Base-by-base conservation (phyloP, 35 echinoderm and acorn worm species). In the Ptychodera flava region DNA sequence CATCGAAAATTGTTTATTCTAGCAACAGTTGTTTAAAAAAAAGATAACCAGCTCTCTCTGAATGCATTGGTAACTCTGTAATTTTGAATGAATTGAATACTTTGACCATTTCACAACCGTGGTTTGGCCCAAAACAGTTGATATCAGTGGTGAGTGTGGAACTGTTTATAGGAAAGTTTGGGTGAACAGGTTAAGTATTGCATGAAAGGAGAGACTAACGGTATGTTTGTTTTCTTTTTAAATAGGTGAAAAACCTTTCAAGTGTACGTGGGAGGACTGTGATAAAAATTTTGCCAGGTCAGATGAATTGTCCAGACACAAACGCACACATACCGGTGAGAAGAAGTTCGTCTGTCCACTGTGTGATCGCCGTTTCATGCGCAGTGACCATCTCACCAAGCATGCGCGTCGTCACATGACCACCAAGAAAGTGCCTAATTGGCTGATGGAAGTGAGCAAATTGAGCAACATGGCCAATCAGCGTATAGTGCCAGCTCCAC, bases 321-420 rank as follows among this genome's bases (percentile, higher is more conserved):
- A 94, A 85, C 87, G 95, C 1, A 97, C 95, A n/a, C 95, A 97
- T 90, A 97, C 95, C 0, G 95, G 95, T 0, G 95, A 97, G 81
- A 97, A 94, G 92, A 97, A 97, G 35, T 97, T 97, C 88, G 87
- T 78, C 29, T 97, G 95, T 76, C 95, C 95, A 0, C 91, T 97
- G 86, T 97, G 95, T 76, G 88, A 94, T 31, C 87, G 95, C 28
- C 83, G 90, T 28, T 97, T 97, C 88, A 97, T 97, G 95, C 84
- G 95, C 0, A 94, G 92, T 22, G 92, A 94, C 78, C 95, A 93
- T 77, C 90, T 94, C 28, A 94, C 92, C 76, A 94, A 97, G 76
- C 92, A 94, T 76, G 95, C 95, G 37, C 87, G 95, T 10, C 89
- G 95, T 64, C 95, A 97, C 90, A 90, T 97, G 89, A 89, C 95